phyloP scores from a whole-genome alignment of 2,888 invertebrate genomes.

The Oxystoma pomonae region DNA sequence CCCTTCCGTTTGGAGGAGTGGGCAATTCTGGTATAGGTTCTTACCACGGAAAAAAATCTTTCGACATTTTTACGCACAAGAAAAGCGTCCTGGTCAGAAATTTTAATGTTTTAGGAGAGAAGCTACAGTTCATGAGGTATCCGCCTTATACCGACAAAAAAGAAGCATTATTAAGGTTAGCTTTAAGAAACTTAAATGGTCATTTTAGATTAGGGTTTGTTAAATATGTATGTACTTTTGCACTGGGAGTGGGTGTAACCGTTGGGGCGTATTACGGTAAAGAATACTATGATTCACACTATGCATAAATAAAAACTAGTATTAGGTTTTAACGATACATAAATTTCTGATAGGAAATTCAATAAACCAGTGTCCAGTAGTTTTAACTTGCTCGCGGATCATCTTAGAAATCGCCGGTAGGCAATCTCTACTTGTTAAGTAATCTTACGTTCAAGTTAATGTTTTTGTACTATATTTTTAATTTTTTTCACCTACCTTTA shows the following conservation, averaged over 20 bases:
- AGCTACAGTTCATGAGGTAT: constrained; percentile 66
- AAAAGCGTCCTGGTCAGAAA: constrained; percentile 74
- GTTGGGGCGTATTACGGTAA: constrained; percentile 31
- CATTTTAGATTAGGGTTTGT: constrained; percentile 45
- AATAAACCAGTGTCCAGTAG: no score
- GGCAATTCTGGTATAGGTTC: constrained; percentile 82
- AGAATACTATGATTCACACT: constrained; percentile 6
- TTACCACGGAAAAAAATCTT: constrained; percentile 88
- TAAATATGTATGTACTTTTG: constrained; percentile 62
- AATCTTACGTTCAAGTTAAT: no score
- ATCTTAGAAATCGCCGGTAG: no score
- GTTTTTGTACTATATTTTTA: no score
- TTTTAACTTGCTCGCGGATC: no score
- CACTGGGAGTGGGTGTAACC: constrained; percentile 64
- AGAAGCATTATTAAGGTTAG: constrained; percentile 54
- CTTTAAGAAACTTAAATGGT: constrained; percentile 48
- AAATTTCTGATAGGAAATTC: no score
- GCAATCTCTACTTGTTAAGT: no score
- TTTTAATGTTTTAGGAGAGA: constrained; percentile 66
- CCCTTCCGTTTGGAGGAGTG: constrained; percentile 95
- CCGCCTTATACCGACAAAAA: constrained; percentile 80
- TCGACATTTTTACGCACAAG: constrained; percentile 91
- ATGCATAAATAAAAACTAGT: no score
- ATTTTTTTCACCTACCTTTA: no score
- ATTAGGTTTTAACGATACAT: no score